Base-by-base conservation (phyloP, 2,113 vertebrate species). In the Notarius quadriscutis region DNA sequence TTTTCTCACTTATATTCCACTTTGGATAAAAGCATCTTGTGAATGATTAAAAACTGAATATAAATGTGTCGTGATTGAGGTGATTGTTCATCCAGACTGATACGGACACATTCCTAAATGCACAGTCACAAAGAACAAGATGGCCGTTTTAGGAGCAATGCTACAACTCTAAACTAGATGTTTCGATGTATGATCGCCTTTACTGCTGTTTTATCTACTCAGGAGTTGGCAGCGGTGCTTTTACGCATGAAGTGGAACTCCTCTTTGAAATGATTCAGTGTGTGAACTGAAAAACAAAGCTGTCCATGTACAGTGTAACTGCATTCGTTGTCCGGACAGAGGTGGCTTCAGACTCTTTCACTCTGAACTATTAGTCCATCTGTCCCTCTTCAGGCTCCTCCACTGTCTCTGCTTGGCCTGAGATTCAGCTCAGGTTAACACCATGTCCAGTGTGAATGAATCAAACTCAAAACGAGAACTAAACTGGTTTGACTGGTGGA, bases 341-440 rank as follows among this genome's bases (percentile, higher is more conserved):
- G 41, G 41, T n/a, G 62, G 62, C 25, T 9, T 67, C 62, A 18
- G 60, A 53, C 51, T 53, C 22, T 14, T 63, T 25, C 58, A 2
- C 63, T 50, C 57, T 80, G 78, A 80, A n/a, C 55, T 27, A 9
- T 57, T 17, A 41, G 30, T 81, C 79, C 50, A 17, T 30, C 79
- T 62, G 58, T 81, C 53, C 53, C 27, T 48, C 41, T 14, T 81
- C 12, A 10, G 53, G n/a, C 62, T 62, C 18, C 48, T 17, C 22
- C 14, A 5, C 25, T n/a, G 62, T 83, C 41, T 27, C 62, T 27
- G 81, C 62, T 67, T 83, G 25, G 62, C 41, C 41, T 83, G 81
- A 83, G 58, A 67, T 83, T 67, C 34, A n/a, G 58, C 62, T 83
- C 81, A 83, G 62, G 62, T 83, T 27, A 83, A 83, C 62, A 65